These are phyloP conservation scores for Girardinus metallicus DNA, from an alignment of 2,797 vertebrate genomes.

Conservation along the genomic window DNA sequence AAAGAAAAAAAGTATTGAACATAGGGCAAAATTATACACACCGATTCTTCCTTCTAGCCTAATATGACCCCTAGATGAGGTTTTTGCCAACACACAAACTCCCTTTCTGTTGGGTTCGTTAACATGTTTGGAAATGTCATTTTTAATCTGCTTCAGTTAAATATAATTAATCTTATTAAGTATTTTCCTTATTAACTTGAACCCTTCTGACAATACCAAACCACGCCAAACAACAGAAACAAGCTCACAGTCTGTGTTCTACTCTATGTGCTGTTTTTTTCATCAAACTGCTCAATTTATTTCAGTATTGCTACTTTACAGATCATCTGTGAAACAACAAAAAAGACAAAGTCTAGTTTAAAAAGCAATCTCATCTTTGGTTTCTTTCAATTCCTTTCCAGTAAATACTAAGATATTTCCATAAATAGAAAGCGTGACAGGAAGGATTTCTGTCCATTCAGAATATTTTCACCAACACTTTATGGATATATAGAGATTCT, in stretches of 20 bases:
- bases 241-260: not conserved
- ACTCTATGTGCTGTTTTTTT: not conserved
- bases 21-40: not conserved
- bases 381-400: not conserved
- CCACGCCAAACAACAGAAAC: constrained; percentile 2
- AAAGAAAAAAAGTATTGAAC: not conserved
- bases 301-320: not conserved
- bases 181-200: not conserved
- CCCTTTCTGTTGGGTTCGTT: not conserved
- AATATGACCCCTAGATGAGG: constrained; percentile 3
- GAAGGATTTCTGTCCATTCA: not conserved
- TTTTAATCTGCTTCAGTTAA: not conserved
- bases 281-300: not conserved
- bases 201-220: not conserved
- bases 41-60: constrained; percentile 2
- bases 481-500: not conserved
- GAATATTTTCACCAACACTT: not conserved
- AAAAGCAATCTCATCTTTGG: not conserved
- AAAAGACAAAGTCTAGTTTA: not conserved
- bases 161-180: fast-evolving
- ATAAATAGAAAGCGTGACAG: not conserved
- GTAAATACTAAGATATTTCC: not conserved
- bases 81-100: not conserved
- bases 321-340: not conserved
- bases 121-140: not conserved